Conservation (phyloP, 2,113 vertebrate species). For the Apteryx mantelli region DNA sequence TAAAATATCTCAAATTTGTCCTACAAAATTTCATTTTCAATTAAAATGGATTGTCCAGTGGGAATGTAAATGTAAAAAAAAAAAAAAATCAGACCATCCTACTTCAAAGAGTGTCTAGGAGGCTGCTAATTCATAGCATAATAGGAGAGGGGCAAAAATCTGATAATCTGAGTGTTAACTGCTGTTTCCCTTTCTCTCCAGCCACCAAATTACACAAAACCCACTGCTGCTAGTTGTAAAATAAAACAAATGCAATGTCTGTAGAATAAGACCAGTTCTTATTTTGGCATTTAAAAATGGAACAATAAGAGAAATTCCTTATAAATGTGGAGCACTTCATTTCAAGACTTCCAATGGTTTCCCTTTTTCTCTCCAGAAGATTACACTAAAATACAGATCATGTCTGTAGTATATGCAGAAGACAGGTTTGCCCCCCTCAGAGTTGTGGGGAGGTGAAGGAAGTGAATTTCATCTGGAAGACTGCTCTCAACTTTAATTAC, state of each 20-base stretch:
- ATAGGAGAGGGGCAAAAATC: neutral
- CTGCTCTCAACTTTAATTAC: neutral
- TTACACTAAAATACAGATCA: neutral
- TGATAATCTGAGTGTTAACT: neutral
- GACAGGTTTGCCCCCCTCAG: neutral
- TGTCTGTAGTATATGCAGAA: neutral
- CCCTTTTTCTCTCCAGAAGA: neutral
- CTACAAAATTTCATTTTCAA: accelerated
- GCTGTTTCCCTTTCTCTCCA: neutral
- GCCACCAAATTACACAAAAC: neutral
- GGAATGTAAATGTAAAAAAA: neutral
- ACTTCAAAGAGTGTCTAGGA: neutral
- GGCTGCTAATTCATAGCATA: neutral
- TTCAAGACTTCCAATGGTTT: neutral
- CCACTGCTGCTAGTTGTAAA: neutral
- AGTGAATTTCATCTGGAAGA: neutral
- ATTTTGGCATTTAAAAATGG: neutral
- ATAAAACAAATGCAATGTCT: neutral
- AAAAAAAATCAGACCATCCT: neutral
- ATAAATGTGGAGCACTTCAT: neutral
- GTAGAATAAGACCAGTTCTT: neutral
- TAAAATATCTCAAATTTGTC: accelerated
- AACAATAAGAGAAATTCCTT: neutral
- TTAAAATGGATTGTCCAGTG: neutral
- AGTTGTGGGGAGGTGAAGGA: neutral